Base-by-base conservation (phyloP, 2,888 invertebrate genomes). In the Melikaiella ostensackeni region DNA sequence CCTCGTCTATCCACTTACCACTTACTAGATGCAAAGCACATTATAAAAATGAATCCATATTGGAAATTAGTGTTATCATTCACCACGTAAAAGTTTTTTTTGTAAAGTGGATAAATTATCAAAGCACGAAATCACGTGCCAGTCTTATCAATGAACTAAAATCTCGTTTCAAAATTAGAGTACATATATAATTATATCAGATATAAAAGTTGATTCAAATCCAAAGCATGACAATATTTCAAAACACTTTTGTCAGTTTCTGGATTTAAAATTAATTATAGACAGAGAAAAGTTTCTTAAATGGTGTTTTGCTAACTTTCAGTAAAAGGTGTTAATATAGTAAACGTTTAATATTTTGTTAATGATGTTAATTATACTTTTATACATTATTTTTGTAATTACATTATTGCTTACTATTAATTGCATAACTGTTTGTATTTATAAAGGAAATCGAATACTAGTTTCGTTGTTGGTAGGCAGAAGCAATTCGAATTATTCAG, bases 301-400 rank as follows among this genome's bases (percentile, higher is more conserved):
- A 59, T 59, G 6, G 27, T 59, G 57, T 59, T 59, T 27, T 59
- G 57, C 57, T 59, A 27, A 59, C 57, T 24, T 59, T 59, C 24
- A 27, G 24, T 27, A 13, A 27, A 59, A 59, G n/a, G 0, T 24
- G 3, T 11, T 27, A 1, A 21, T 55, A 55, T 21, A 21, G 21
- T 55, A n/a, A n/a, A 3, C 16, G 42, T 19, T 55, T 9, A 55
- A 55, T 21, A 55, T 55, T 55, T n/a, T 8, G 7, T 21, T 27
- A 24, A 59, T 27, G 5, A 24, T 59, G 4, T 13, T 4, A 21
- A 59, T 24, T 27, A 59, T 27, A 24, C 24, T 57, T 57, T 11
- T 57, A 24, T 24, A 57, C 24, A 57, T 21, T 57, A 1, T 57
- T 11, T 57, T 4, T 21, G 8, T 24, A 13, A 57, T 3, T 30